Evolutionary conservation across 2,113 vertebrate species (phyloP), one percentile per base, ranked within the genome.

Genomic region (Cyprinodon brontotheroides): DNA sequence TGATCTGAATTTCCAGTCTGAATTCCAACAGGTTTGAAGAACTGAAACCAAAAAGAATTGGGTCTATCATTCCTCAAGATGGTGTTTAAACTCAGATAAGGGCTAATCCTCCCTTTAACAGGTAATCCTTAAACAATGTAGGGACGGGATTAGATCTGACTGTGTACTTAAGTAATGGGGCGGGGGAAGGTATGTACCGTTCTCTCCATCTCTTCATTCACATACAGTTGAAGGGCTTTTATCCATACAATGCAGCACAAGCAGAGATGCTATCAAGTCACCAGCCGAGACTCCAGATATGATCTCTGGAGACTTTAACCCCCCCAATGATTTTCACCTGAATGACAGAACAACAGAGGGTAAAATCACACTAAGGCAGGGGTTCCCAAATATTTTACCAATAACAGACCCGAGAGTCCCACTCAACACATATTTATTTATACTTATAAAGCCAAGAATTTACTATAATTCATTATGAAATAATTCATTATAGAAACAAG

Each of bases 121-220:
- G 72, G 64, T 88, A 90, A 88, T 91, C 87, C 85, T 48, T 65
- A 76, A 82, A 89, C 89, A 91, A 87, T 88, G 79, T 79, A 64
- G 50, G 70, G 60, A 61, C 39, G 38, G 75, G 86, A 88, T 87
- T 86, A 68, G 72, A 48, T 11, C 78, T 72, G 84, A 62, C 57
- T 92, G 89, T 92, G 88, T 91, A 59, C 86, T 85, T 67, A 87
- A 77, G 88, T 89, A 87, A 90, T 86, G 84, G 85, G 75, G 80
- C 20, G 45, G 67, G 74, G 20, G 12, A 29, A n/a, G 79, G 74
- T 74, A 53, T 37, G 53, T 73, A n/a, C 45, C 75, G 40, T 41
- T 63, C 39, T 48, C 63, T 65, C 20, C 37, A 17, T 36, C 69
- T 65, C 77, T 63, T 17, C 39, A 37, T 74, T 50, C 50, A n/a